phyloP scores from a whole-genome alignment of 2,888 invertebrate genomes.

The Prionchulus punctatus region DNA sequence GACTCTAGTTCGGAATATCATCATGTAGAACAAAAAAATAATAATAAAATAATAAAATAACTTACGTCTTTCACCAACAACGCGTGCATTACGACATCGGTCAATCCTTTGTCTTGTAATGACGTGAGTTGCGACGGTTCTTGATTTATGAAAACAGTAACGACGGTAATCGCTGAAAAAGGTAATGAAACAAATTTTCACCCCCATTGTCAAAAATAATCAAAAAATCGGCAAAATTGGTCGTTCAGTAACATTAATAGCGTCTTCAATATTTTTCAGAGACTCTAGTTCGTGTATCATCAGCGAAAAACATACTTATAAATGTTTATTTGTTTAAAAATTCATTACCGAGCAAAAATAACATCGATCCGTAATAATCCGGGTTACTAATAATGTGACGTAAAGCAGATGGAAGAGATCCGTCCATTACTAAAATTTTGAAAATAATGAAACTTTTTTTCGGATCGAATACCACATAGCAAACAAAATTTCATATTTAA shows the following conservation, averaged over 20 bases:
- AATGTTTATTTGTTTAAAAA: slow-evolving; percentile 4
- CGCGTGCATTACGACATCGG: slow-evolving; percentile 66
- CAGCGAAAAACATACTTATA: too few species aligned
- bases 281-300: too few species aligned
- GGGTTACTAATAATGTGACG: slow-evolving; percentile 68
- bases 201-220: slow-evolving; percentile 16
- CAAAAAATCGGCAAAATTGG: too few species aligned
- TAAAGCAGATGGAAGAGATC: slow-evolving; percentile 56
- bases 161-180: slow-evolving; percentile 49
- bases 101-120: slow-evolving; percentile 67
- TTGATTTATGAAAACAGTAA: slow-evolving; percentile 57
- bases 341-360: slow-evolving; percentile 57
- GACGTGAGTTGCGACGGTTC: slow-evolving; percentile 66
- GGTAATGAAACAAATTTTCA: slow-evolving; percentile 6
- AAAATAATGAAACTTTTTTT: not conserved
- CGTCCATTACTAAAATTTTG: slow-evolving; percentile 54
- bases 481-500: not conserved
- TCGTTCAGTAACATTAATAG: too few species aligned
- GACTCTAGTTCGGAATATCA: too few species aligned
- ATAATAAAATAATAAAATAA: slow-evolving; percentile 10
- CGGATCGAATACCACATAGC: not conserved
- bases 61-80: slow-evolving; percentile 60
- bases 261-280: too few species aligned
- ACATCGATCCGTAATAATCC: slow-evolving; percentile 68
- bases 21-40: not conserved